Percentiles rank a stretch among this genome's conserved stretches.
Conservation (phyloP, 1,140 invertebrate species). For the Gerris buenoi region DNA sequence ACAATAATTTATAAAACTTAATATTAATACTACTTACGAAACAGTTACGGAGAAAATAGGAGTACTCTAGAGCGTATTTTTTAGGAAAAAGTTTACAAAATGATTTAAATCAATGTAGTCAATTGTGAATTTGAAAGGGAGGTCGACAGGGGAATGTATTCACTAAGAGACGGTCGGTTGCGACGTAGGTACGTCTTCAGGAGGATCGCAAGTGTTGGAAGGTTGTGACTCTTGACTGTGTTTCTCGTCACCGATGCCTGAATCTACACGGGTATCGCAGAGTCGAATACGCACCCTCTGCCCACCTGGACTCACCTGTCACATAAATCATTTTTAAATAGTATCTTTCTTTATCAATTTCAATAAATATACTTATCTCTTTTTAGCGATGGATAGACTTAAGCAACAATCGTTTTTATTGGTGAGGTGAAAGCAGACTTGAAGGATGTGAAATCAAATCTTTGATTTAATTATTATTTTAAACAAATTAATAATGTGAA, state of each 20-base stretch:
- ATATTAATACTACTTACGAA: background rate
- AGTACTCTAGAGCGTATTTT: background rate
- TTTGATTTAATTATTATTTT: no score
- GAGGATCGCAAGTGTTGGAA: conserved; percentile 15
- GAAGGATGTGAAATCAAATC: no score
- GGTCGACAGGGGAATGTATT: background rate
- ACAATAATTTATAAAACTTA: background rate
- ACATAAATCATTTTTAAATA: background rate
- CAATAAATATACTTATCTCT: no score
- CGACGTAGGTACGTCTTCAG: conserved; percentile 7
- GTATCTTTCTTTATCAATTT: no score
- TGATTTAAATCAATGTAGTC: no score
- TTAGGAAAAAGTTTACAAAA: background rate
- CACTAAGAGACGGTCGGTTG: background rate
- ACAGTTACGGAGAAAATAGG: background rate
- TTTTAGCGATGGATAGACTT: no score
- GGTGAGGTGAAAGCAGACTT: no score
- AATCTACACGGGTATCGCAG: conserved; percentile 20
- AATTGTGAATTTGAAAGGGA: background rate
- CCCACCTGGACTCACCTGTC: conserved; percentile 15
- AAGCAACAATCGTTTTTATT: no score
- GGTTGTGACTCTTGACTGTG: conserved; percentile 22
- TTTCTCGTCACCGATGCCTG: conserved; percentile 21
- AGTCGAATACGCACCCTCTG: conserved; percentile 20
- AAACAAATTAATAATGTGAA: no score